Base-by-base conservation (phyloP, 2,113 vertebrate species). In the Epinephelus cyanopodus region DNA sequence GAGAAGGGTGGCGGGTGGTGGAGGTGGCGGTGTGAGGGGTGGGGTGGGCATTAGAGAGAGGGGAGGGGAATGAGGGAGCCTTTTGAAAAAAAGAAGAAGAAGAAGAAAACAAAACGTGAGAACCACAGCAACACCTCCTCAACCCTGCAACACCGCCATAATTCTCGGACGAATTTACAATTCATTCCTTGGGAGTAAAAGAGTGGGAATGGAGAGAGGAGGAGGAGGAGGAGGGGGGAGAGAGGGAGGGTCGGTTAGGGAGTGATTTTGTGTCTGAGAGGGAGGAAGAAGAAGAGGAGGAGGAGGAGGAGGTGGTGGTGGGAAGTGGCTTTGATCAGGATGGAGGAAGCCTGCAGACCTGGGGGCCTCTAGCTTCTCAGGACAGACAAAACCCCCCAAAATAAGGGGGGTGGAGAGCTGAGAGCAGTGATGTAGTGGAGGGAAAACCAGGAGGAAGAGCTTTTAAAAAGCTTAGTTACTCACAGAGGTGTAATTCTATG, bases 101-200 rank as follows among this genome's bases (percentile, higher is more conserved):
- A n/a, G n/a, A n/a, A n/a, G 48, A 57, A 63, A 75, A 23, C 61
- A 82, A 84, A 83, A 79, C 58, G 77, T 89, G 77, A 87, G 86
- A 86, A 83, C 83, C 65, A 18, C 61, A 67, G 80, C 62, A 84
- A 87, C 69, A 85, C 70, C 66, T 83, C 85, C 78, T 89, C 73
- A 74, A 74, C 73, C 82, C 60, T 42, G 79, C 66, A 82, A 83
- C 70, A 56, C 61, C 52, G 50, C 56, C n/a, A 53, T 65, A 33
- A 78, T 57, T 84, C 85, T 79, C 52, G 2, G 29, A 47, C 29
- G 1, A 85, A 88, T 77, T 77, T 74, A 80, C 81, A 86, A 87
- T 89, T 85, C 58, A 66, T 50, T 72, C 66, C 56, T 77, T n/a
- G 39, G 73, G 72, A 79, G 48, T 29, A 67, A 72, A 77, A 33